Evolutionary conservation across 2,113 vertebrate genomes (phyloP).

Genomic region (Callionymus lyra): DNA sequence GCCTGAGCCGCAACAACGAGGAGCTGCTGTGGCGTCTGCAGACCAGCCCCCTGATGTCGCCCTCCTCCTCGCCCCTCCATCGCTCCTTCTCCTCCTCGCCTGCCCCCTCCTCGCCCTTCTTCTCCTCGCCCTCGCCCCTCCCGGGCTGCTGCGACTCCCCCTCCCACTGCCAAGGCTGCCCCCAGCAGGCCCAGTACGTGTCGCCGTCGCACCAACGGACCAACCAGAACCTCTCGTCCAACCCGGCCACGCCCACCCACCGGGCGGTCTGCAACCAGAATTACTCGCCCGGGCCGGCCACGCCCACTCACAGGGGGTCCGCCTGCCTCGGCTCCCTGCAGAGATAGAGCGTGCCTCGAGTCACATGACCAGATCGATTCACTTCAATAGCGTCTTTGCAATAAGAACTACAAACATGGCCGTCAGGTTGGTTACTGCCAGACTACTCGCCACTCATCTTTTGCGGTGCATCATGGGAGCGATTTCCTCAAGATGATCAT

Average conservation of each 20-base stretch:
- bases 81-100: constrained; percentile 77
- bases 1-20: constrained; percentile 88
- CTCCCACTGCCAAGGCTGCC: constrained; percentile 72
- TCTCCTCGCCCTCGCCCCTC: constrained; percentile 61
- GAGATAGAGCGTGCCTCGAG: too few relatives aligned
- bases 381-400: too few relatives aligned
- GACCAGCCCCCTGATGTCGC: constrained; percentile 83
- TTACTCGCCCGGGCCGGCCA: constrained; percentile 52
- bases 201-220: constrained; percentile 67
- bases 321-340: constrained; percentile 15
- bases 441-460: too few relatives aligned
- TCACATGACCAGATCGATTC: too few relatives aligned
- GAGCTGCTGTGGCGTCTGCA: constrained; percentile 96
- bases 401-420: too few relatives aligned
- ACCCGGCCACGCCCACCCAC: constrained; percentile 57
- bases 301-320: constrained; percentile 55
- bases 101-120: constrained; percentile 76
- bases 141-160: constrained; percentile 58
- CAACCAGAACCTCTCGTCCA: constrained; percentile 41
- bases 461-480: too few relatives aligned
- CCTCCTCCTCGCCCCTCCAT: constrained; percentile 75
- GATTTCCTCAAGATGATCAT: too few relatives aligned
- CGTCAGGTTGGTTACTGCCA: too few relatives aligned
- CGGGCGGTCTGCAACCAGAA: constrained; percentile 50
- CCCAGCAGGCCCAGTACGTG: constrained; percentile 71